Evolutionary conservation across 2,113 vertebrate genomes (phyloP).

Genomic region (Ia io): DNA sequence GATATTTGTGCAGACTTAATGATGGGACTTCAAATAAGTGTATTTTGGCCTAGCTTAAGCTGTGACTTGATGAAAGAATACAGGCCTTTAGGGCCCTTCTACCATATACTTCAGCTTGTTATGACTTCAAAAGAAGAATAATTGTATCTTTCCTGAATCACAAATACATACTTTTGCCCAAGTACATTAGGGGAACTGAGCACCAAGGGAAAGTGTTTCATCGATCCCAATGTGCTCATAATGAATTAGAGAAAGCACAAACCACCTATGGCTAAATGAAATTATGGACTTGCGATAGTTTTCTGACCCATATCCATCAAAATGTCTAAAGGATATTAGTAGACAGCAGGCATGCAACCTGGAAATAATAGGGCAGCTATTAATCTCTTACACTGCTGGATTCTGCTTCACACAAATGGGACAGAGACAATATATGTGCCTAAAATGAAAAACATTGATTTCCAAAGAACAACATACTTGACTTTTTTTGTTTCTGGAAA

Average conservation of each 20-base stretch:
- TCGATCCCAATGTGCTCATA: slow-evolving; percentile 44
- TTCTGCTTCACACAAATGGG: slow-evolving; percentile 51
- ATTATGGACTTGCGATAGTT: slow-evolving; percentile 65
- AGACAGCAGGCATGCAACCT: slow-evolving; percentile 55
- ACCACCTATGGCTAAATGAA: slow-evolving; percentile 71
- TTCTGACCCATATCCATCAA: slow-evolving; percentile 78
- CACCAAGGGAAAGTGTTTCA: not conserved
- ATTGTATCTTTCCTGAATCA: not conserved
- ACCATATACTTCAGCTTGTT: not conserved
- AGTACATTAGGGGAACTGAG: not conserved
- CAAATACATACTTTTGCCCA: not conserved
- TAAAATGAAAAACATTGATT: not conserved
- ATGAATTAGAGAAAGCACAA: slow-evolving; percentile 65
- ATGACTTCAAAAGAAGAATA: not conserved
- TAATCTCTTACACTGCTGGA: slow-evolving; percentile 63
- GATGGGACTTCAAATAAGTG: not conserved
- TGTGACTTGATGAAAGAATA: not conserved
- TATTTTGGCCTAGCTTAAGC: not conserved
- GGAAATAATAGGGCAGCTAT: slow-evolving; percentile 54
- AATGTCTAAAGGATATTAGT: slow-evolving; percentile 64
- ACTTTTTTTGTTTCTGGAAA: not conserved
- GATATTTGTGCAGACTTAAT: not conserved
- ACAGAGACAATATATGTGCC: not conserved
- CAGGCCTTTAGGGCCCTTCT: not conserved
- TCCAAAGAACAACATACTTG: not conserved